Percentiles rank a stretch among this genome's conserved stretches.
phyloP scores from a whole-genome alignment of 2,113 vertebrate genomes.

The Anseranas semipalmata region DNA sequence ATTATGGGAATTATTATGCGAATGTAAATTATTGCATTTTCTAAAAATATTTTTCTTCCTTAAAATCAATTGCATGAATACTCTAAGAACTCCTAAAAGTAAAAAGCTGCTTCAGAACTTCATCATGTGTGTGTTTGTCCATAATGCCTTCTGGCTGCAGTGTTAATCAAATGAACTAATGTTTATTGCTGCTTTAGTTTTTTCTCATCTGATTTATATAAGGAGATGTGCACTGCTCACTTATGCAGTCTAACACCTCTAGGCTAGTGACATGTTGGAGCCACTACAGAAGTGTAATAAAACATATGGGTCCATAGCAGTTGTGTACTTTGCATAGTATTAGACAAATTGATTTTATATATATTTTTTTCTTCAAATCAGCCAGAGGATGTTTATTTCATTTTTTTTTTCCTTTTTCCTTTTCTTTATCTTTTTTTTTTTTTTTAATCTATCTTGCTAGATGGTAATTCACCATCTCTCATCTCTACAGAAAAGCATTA shows the following conservation, averaged over 20 bases:
- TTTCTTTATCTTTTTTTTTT: neutral
- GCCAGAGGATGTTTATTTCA: neutral
- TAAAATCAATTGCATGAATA: neutral
- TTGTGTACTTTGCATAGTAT: neutral
- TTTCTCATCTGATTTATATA: neutral
- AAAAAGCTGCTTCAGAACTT: neutral
- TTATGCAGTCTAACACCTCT: neutral
- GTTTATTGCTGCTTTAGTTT: neutral
- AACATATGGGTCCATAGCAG: neutral
- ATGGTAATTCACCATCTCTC: neutral
- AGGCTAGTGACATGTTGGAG: neutral
- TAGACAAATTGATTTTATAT: neutral
- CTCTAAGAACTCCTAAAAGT: neutral
- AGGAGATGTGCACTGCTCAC: neutral
- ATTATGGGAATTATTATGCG: neutral
- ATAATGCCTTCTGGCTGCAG: neutral
- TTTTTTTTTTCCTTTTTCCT: neutral
- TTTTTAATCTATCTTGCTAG: neutral
- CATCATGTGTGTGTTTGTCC: neutral
- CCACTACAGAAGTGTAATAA: neutral
- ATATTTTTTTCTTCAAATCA: neutral
- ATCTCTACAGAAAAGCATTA: neutral
- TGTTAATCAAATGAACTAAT: constrained; percentile 1
- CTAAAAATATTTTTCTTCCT: neutral
- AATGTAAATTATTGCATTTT: neutral